Conservation (phyloP, 2,113 vertebrate species). For the Todiramphus chloris region DNA sequence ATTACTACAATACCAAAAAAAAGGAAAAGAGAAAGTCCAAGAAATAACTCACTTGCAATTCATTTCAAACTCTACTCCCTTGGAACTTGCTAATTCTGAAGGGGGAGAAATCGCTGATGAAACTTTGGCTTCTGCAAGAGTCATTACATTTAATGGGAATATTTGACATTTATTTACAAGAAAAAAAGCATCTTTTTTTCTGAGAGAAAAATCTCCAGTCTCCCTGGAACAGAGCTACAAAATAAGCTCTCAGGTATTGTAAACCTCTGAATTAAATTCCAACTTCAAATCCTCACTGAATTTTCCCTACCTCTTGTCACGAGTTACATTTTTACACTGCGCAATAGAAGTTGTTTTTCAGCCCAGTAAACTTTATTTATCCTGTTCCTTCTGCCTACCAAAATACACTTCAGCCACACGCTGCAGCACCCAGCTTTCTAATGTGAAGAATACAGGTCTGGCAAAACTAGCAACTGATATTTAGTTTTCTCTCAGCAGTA, state of each 20-base stretch:
- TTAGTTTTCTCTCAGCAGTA: neutral
- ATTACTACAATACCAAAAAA: neutral
- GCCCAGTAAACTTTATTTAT: slow-evolving; percentile 7
- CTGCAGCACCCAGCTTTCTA: neutral
- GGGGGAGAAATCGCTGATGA: neutral
- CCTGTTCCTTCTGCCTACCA: neutral
- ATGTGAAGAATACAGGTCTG: neutral
- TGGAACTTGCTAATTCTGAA: neutral
- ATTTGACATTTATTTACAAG: neutral
- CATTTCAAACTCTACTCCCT: neutral
- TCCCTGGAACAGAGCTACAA: neutral
- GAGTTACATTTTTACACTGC: neutral
- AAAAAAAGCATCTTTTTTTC: neutral
- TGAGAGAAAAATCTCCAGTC: neutral
- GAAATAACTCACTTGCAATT: neutral
- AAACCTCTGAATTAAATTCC: slow-evolving; percentile 41
- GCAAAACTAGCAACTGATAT: neutral
- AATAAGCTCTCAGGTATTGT: slow-evolving; percentile 10
- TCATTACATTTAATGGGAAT: neutral
- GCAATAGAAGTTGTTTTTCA: slow-evolving; percentile 34
- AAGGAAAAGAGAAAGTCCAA: too few relatives aligned
- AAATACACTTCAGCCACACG: neutral
- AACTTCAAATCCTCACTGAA: slow-evolving; percentile 21
- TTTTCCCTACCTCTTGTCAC: neutral
- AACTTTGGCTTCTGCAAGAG: neutral